phyloP scores from a whole-genome alignment of 2,113 vertebrate genomes.

The Apus apus region DNA sequence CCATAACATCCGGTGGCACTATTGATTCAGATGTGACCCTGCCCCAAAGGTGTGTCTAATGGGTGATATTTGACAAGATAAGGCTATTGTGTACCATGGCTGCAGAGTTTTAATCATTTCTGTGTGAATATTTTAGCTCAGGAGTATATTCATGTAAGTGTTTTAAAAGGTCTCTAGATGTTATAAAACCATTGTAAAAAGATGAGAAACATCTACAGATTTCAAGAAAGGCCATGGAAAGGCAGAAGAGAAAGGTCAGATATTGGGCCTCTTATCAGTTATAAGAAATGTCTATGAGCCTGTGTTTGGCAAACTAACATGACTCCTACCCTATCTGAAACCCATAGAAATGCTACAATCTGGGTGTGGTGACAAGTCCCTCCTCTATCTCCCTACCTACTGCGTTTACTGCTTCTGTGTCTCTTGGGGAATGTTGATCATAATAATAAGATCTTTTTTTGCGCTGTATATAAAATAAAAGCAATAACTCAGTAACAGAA shows the following conservation, averaged over 20 bases:
- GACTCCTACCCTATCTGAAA: background rate
- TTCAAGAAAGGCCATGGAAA: background rate
- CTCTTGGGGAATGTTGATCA: slow-evolving; percentile 9
- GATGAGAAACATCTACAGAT: background rate
- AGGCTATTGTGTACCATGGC: background rate
- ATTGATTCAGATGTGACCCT: background rate
- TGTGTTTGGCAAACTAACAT: background rate
- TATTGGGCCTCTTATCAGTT: background rate
- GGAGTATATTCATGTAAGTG: background rate
- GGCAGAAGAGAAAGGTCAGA: background rate
- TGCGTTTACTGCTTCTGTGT: background rate
- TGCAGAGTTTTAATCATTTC: background rate
- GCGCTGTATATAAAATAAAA: slow-evolving; percentile 42
- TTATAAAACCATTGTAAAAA: background rate
- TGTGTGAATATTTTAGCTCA: background rate
- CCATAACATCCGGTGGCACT: background rate
- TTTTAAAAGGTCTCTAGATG: background rate
- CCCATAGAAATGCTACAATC: background rate
- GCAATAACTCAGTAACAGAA: background rate
- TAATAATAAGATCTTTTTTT: slow-evolving; percentile 7
- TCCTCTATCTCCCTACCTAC: background rate
- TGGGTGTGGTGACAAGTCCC: background rate
- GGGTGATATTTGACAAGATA: background rate
- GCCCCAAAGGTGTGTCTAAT: background rate
- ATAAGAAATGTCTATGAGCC: background rate